Evolutionary conservation across 2,797 vertebrate species (phyloP), one percentile per base, ranked within the genome.

Genomic region (Cheirogaleus major): DNA sequence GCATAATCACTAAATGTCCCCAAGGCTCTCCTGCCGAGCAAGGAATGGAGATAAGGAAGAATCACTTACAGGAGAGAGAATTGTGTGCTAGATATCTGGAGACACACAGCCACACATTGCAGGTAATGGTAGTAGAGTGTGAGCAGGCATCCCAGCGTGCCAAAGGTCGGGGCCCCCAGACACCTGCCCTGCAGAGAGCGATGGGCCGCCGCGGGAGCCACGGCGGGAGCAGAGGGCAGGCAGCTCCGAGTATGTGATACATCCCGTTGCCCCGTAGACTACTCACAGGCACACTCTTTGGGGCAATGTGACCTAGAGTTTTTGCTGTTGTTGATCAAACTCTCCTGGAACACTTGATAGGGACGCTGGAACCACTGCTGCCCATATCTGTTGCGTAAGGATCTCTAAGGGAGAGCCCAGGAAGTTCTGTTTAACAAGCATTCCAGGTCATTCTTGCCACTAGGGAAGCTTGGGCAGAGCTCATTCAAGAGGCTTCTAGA

Each of bases 401-500:
- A 20, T 48, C 13, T 81, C 38, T 23, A 38, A 13, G 5, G 17
- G 27, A 81, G 11, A 13, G 1, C 4, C 43, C 13, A 10, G 59
- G 15, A 83, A 35, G 14, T n/a, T 70, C n/a, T 79, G 25, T n/a
- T 73, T 65, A 89, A 30, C 14, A 88, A 80, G 69, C 15, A 23
- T 17, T 55, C 50, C 23, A 12, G 27, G 7, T 35, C 50, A 41
- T 50, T 90, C 18, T 69, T 9, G 15, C 14, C 25, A 12, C 38
- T 32, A 7, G 52, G 63, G 18, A 91, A n/a, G 14, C 48, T 22
- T 25, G 32, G 76, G 22, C 30, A 38, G 50, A 4, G 52, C 20
- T 76, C 50, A 84, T 59, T 70, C 59, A 81, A 91, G 41, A 78
- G 73, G 45, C 20, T 52, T 85, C 45, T 15, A 32, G 61, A 93